phyloP scores from a whole-genome alignment of 2,113 vertebrate genomes.

The Myotis brandtii region DNA sequence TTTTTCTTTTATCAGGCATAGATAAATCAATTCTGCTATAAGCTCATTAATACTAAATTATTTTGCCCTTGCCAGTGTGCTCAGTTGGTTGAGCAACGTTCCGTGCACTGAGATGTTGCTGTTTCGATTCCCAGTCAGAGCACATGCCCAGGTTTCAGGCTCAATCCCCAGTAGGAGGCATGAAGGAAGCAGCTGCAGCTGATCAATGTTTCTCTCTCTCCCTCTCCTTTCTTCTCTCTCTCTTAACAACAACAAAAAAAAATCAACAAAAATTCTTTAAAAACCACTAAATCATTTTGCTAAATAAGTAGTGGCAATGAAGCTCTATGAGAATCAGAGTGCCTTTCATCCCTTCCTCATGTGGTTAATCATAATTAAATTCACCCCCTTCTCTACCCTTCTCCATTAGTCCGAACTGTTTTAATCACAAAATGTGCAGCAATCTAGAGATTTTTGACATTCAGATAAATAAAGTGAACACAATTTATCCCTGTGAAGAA shows the following conservation, averaged over 20 bases:
- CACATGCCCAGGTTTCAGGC: neutral
- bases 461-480: slow-evolving; percentile 51
- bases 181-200: neutral
- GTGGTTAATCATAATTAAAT: neutral
- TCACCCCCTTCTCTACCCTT: neutral
- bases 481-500: slow-evolving; percentile 1
- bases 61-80: neutral
- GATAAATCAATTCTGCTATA: neutral
- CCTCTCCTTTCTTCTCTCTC: neutral
- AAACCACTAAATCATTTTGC: neutral
- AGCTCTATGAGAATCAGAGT: neutral
- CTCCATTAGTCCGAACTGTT: neutral
- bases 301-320: neutral
- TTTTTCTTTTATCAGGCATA: neutral
- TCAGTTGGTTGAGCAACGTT: neutral
- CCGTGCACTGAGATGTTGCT: neutral
- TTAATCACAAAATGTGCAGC: neutral
- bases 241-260: neutral
- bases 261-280: neutral
- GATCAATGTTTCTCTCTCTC: neutral
- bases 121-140: neutral
- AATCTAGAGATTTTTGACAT: slow-evolving; percentile 28
- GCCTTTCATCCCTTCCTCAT: neutral
- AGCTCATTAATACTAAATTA: neutral
- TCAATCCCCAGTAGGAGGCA: neutral